These are phyloP conservation scores for Mesoclemmys tuberculata DNA, from an alignment of 2,113 vertebrate species.

Conservation along the genomic window DNA sequence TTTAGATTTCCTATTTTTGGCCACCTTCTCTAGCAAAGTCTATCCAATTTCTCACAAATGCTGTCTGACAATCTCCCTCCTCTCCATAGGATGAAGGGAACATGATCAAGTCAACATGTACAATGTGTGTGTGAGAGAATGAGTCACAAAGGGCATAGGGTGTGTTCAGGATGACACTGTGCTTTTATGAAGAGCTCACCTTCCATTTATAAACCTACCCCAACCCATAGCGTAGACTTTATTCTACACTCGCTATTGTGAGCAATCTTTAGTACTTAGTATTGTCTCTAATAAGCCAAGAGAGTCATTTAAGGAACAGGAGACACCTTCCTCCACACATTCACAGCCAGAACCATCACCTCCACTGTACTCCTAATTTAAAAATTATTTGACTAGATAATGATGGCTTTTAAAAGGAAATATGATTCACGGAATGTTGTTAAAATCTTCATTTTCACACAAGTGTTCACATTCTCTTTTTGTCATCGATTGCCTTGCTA, in stretches of 20 bases:
- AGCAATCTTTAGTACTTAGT: background rate
- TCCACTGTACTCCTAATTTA: background rate
- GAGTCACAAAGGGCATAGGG: background rate
- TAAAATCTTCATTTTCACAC: background rate
- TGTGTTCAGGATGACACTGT: rapidly evolving
- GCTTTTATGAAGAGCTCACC: background rate
- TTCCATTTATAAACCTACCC: background rate
- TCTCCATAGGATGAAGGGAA: background rate
- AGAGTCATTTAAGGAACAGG: background rate
- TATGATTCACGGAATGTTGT: background rate
- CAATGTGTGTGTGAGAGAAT: background rate
- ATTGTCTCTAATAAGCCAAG: rapidly evolving
- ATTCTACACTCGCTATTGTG: background rate
- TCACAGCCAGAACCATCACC: background rate
- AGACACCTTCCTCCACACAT: background rate
- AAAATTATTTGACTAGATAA: background rate
- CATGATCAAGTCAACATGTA: background rate
- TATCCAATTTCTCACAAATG: background rate
- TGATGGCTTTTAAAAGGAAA: background rate
- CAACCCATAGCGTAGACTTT: rapidly evolving
- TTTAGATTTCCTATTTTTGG: background rate
- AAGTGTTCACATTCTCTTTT: background rate
- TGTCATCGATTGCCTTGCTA: background rate
- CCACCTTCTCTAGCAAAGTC: background rate
- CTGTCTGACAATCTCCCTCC: background rate